These are phyloP conservation scores for Ischnura elegans DNA, from an alignment of 2,888 invertebrate species.

Conservation along the genomic window DNA sequence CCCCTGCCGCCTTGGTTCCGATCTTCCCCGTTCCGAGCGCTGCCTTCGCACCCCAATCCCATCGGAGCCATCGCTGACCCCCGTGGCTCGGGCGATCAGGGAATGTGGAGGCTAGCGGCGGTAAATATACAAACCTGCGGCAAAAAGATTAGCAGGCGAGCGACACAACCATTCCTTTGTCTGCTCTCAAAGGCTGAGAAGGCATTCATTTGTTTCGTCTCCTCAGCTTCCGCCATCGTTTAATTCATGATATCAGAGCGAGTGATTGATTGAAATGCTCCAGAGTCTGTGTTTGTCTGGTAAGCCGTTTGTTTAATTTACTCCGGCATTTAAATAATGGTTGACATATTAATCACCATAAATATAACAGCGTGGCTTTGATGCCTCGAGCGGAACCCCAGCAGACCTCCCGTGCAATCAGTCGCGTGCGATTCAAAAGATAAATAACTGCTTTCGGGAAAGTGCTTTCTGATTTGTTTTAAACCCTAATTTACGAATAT, in stretches of 20 bases:
- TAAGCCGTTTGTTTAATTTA: background rate
- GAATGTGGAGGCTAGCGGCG: background rate
- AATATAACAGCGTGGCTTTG: background rate
- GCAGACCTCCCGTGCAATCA: background rate
- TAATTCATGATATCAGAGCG: background rate
- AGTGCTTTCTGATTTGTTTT: background rate
- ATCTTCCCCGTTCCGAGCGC: background rate
- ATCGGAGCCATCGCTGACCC: background rate
- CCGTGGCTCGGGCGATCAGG: background rate
- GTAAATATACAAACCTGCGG: background rate
- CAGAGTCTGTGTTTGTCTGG: background rate
- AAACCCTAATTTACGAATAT: too few relatives aligned
- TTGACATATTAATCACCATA: background rate
- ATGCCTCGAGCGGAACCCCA: background rate
- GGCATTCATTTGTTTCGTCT: constrained; percentile 11
- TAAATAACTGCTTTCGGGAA: background rate
- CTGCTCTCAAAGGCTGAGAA: background rate
- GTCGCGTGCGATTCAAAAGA: background rate
- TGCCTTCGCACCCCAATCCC: background rate
- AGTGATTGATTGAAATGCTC: background rate
- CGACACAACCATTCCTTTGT: background rate
- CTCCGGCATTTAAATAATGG: background rate
- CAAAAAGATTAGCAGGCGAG: background rate
- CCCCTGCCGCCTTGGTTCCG: background rate
- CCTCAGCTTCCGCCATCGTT: background rate